Base-by-base conservation (phyloP, 1,140 invertebrate genomes). In the Chrysoperla carnea region DNA sequence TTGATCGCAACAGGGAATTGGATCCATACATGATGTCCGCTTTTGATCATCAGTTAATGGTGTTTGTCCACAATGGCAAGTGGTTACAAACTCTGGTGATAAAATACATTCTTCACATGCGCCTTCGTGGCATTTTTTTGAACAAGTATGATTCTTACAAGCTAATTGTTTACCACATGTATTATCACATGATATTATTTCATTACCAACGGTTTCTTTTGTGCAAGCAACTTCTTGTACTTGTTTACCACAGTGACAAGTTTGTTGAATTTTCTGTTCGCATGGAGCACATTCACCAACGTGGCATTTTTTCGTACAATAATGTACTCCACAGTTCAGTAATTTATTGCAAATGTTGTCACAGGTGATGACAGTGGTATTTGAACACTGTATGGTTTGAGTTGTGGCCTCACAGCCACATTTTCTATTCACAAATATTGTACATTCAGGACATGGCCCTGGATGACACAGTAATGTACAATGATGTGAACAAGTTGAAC, bases 401-500 rank as follows among this genome's bases (percentile, higher is more conserved):
- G 65, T 69, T 38, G 75, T 79, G 14, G 69, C 66, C 0, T 80
- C 78, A 53, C 86, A 91, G 4, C 76, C 79, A 54, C 86, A 90
- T 45, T 69, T 57, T 37, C 76, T 73, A 23, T 50, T 53, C 28
- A 78, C 62, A 43, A 67, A 70, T 4, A 74, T 71, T 48, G 69
- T 67, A 58, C 87, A 92, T 1, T 81, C 76, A 7, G 90, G 87
- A 58, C 84, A 87, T 0, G 81, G 78, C 0, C 83, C 93, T 1
- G 93, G 90, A 62, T 98, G 93, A 59, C 93, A 97, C 0, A 89
- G 63, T 44, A 90, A 58, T 4, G 73, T 85, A 59, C 92, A 96
- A 2, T 74, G 76, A 61, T 96, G 91, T 1, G 70, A 63, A 58
- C 91, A 95, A 46, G 59, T 41, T 42, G 58, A 45, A 40, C 57